Conservation (phyloP, 2,888 invertebrate genomes). For the Orthonychiurus folsomi region DNA sequence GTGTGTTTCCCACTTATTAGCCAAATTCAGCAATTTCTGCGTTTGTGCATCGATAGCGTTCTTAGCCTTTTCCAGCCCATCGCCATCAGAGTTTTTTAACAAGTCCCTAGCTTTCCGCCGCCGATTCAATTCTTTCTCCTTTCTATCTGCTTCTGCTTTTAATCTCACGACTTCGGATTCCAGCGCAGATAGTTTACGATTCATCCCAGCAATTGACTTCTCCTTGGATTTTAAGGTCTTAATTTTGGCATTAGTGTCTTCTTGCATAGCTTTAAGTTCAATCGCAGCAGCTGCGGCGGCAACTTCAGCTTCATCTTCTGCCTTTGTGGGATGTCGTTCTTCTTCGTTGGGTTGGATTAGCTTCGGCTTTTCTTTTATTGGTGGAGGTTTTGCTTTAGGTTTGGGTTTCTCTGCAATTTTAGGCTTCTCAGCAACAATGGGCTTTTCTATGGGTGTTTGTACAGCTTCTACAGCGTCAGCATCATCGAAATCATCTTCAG, state of each 20-base stretch:
- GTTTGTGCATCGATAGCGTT: slow-evolving; percentile 52
- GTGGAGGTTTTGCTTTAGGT: slow-evolving; percentile 22
- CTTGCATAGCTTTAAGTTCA: slow-evolving; percentile 27
- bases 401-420: slow-evolving; percentile 25
- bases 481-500: slow-evolving; percentile 38
- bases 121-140: slow-evolving; percentile 28
- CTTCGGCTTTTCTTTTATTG: slow-evolving; percentile 33
- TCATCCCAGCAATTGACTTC: slow-evolving; percentile 17
- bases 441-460: slow-evolving; percentile 17
- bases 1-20: slow-evolving; percentile 65
- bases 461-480: slow-evolving; percentile 32
- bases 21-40: slow-evolving; percentile 55
- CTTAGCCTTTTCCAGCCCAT: slow-evolving; percentile 35
- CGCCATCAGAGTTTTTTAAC: slow-evolving; percentile 24
- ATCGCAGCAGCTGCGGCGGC: slow-evolving; percentile 20
- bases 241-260: slow-evolving; percentile 28
- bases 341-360: slow-evolving; percentile 15
- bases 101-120: slow-evolving; percentile 31
- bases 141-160: slow-evolving; percentile 23
- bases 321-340: not conserved
- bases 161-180: slow-evolving; percentile 22
- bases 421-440: slow-evolving; percentile 29
- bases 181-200: slow-evolving; percentile 16
- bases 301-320: slow-evolving; percentile 17
- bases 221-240: slow-evolving; percentile 22